Conservation (phyloP, 2,888 invertebrate species). For the Brenthis ino region DNA sequence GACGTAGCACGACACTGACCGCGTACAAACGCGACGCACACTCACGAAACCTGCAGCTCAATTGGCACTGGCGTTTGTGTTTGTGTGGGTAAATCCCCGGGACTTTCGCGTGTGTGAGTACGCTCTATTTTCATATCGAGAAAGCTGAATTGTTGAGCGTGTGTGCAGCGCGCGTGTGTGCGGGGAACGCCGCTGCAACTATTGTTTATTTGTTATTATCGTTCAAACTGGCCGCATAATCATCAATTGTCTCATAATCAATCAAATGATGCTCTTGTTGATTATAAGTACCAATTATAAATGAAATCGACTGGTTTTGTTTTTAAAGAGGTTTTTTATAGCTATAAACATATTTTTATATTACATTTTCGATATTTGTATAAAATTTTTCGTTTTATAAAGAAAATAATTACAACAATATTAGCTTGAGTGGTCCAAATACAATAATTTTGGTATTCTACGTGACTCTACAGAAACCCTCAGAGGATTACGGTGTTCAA, state of each 20-base stretch:
- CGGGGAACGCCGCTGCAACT: conserved; percentile 52
- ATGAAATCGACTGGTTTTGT: background rate
- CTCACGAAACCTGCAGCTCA: conserved; percentile 56
- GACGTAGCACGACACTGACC: conserved; percentile 42
- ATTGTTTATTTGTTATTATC: conserved; percentile 75
- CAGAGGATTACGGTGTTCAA: conserved; percentile 54
- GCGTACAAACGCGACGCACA: conserved; percentile 37
- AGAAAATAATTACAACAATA: conserved; percentile 2
- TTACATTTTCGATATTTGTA: background rate
- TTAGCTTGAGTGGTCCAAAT: conserved; percentile 33
- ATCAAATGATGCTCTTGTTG: conserved; percentile 9
- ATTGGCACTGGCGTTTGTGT: conserved; percentile 39
- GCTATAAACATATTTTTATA: background rate
- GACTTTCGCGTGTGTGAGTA: conserved; percentile 51
- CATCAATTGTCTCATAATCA: conserved; percentile 19
- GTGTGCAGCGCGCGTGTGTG: conserved; percentile 63
- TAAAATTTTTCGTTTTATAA: background rate
- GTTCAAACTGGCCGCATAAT: conserved; percentile 47
- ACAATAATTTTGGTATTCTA: conserved; percentile 44
- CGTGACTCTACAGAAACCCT: conserved; percentile 48
- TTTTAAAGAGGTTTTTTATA: background rate
- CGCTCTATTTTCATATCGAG: conserved; percentile 69
- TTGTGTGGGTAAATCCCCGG: conserved; percentile 54
- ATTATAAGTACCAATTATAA: conserved; percentile 11
- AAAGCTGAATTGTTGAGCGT: conserved; percentile 72